Evolutionary conservation across 2,797 vertebrate genomes (phyloP).

Genomic region (Dryobates pubescens): DNA sequence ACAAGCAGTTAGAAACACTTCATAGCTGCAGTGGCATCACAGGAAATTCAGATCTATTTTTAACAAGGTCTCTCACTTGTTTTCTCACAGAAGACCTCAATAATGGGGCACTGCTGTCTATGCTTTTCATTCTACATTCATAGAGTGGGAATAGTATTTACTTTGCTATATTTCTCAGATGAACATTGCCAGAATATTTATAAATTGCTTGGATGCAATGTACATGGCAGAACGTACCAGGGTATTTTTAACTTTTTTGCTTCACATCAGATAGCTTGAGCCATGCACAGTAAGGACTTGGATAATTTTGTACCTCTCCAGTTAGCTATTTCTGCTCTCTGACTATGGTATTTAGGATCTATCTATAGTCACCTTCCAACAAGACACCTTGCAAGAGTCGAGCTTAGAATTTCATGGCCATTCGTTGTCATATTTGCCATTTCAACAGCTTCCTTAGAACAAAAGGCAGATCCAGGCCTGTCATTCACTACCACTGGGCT

Average conservation of each 20-base stretch:
- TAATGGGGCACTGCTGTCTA: not conserved
- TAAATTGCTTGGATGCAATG: constrained; percentile 8
- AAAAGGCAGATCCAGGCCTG: not conserved
- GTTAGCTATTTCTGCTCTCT: not conserved
- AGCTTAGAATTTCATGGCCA: not conserved
- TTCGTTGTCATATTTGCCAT: not conserved
- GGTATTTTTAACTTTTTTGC: not conserved
- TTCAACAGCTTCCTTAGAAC: not conserved
- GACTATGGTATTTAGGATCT: not conserved
- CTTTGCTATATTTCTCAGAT: constrained; percentile 1
- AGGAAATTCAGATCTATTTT: constrained; percentile 44
- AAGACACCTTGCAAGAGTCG: not conserved
- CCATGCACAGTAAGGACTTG: not conserved
- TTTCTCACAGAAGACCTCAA: constrained; percentile 34
- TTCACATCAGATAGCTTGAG: not conserved
- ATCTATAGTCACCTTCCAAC: not conserved
- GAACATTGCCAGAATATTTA: constrained; percentile 35
- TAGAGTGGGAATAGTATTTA: constrained; percentile 33
- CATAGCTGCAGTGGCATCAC: constrained; percentile 8
- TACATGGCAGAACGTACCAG: not conserved
- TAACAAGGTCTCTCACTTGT: constrained; percentile 45
- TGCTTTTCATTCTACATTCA: constrained; percentile 36
- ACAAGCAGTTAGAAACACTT: constrained; percentile 30
- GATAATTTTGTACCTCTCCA: not conserved
- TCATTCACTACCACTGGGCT: not conserved